Evolutionary conservation across 2,113 vertebrate genomes (phyloP), one percentile per base, ranked within the genome.

Genomic region (Promerops cafer): DNA sequence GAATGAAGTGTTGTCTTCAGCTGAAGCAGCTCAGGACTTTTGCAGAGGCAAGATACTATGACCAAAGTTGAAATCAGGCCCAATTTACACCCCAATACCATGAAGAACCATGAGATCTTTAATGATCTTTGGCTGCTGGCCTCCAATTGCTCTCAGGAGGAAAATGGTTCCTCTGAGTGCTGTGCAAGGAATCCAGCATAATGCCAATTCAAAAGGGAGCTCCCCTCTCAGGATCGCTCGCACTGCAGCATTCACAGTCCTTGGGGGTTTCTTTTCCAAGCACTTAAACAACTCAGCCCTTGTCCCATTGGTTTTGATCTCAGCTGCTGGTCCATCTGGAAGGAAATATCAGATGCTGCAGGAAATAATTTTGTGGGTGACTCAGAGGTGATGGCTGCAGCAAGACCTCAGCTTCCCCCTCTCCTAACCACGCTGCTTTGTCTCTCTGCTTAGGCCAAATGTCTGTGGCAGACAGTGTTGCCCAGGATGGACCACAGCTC

Each of bases 381-480:
- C 89, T 96, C 84, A 79, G 93, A 95, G 69, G 74, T 80, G 78
- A 87, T 91, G 76, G 74, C 94, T 93, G 64, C 84, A 59, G 69
- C 72, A 40, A 92, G 89, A 87, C 80, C 89, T 94, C 77, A 16
- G 91, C 83, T 95, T 89, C 59, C 54, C 69, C 37, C 81, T 91
- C 75, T 69, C 63, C 86, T 90, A 95, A 97, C 97, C 93, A 47
- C 70, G 2, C 83, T 91, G 61, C 84, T 96, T 90, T 97, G 88
- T 97, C 45, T 95, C 78, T 94, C 91, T 90, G 70, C 90, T 88
- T 97, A 99, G 99, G 97, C 98, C 99, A 63, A 99, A 99, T 23
- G 98, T 99, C 93, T 99, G 99, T 68, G 99, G 99, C 97, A 98
- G 99, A 97, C 99, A 99, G 92, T 99, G 99, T 97, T 99, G 99